These are phyloP conservation scores for Solenopsis fugax DNA, from an alignment of 1,140 invertebrate genomes.

Conservation along the genomic window DNA sequence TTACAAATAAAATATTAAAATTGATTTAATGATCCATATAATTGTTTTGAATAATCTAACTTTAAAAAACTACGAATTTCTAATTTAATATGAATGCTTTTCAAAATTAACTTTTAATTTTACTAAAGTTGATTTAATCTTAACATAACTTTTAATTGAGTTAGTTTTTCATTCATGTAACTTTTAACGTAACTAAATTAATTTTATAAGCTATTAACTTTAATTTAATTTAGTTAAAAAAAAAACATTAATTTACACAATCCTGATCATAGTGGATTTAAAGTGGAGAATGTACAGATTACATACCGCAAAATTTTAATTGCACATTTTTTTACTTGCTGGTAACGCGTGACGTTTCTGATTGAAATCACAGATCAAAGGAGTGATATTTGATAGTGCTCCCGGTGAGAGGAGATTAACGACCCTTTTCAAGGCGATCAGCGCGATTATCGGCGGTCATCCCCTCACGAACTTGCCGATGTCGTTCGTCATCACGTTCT, in stretches of 20 bases:
- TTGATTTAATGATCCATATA: too few species aligned
- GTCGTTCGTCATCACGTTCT: constrained; percentile 87
- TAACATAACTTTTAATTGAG: too few species aligned
- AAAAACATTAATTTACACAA: background rate
- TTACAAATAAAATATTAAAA: too few species aligned
- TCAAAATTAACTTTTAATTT: too few species aligned
- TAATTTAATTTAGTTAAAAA: background rate
- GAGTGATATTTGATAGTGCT: constrained; percentile 92
- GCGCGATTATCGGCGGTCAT: constrained; percentile 88
- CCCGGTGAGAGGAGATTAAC: constrained; percentile 89
- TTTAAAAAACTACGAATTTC: too few species aligned
- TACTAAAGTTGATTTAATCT: too few species aligned
- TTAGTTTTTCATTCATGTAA: too few species aligned
- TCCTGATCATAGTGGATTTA: background rate
- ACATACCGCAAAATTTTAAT: background rate
- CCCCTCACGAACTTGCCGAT: constrained; percentile 87
- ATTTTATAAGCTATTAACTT: too few species aligned
- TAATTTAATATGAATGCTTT: too few species aligned
- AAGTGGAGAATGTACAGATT: background rate
- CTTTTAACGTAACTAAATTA: too few species aligned
- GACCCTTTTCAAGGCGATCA: constrained; percentile 88
- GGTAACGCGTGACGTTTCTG: background rate
- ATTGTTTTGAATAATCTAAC: too few species aligned
- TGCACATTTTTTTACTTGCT: background rate
- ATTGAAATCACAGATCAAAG: constrained; percentile 87